Percentiles rank a stretch among this genome's conserved stretches.
Conservation (phyloP, 2,888 invertebrate genomes). For the Thumatha senex region DNA sequence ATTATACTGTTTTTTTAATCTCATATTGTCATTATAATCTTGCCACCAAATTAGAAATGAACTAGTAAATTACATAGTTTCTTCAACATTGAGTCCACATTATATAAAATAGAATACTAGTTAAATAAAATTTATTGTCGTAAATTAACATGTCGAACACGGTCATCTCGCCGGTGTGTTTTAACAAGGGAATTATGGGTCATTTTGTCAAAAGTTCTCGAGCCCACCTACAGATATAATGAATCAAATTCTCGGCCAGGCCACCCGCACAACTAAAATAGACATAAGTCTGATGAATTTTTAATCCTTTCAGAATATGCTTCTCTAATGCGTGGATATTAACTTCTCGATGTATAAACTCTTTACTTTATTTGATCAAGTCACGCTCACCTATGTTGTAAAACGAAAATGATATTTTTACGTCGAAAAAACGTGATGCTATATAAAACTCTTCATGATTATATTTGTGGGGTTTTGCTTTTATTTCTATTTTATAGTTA, state of each 20-base stretch:
- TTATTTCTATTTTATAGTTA: constrained; percentile 20
- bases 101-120: constrained; percentile 28
- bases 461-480: constrained; percentile 9
- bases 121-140: constrained; percentile 60
- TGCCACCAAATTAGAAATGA: no score
- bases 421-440: constrained; percentile 20
- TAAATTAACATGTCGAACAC: constrained; percentile 69
- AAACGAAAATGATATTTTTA: background rate
- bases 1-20: no score
- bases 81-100: background rate
- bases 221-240: constrained; percentile 74
- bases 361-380: constrained; percentile 52
- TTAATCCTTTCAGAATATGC: constrained; percentile 52
- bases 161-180: constrained; percentile 58
- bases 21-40: no score
- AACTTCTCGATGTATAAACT: constrained; percentile 49
- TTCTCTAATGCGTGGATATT: constrained; percentile 45
- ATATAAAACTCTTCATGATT: constrained; percentile 32
- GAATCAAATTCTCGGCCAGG: constrained; percentile 73
- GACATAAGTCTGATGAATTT: constrained; percentile 53
- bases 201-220: constrained; percentile 65
- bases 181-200: constrained; percentile 79
- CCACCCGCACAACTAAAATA: constrained; percentile 64
- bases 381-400: constrained; percentile 51
- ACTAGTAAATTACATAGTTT: background rate